Evolutionary conservation across 2,888 invertebrate species (phyloP), one percentile per base, ranked within the genome.

Genomic region (Eilema caniola): DNA sequence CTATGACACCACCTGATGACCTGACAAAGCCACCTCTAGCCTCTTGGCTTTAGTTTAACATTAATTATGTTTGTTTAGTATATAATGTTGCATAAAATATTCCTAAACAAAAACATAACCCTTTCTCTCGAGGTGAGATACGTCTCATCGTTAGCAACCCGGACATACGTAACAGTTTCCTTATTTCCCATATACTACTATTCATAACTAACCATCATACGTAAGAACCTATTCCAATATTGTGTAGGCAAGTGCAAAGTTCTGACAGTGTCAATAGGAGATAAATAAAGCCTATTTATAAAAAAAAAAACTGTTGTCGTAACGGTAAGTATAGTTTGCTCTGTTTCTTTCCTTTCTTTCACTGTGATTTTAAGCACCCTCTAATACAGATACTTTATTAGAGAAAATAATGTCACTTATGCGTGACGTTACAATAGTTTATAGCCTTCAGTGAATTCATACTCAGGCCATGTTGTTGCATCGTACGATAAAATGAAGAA

Each of bases 121-220:
- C 33, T 37, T 57, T 37, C 65, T 31, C 28, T 65, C 7, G 28
- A 33, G 7, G 31, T 57, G 66, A 33, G 66, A 57, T 33, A 25
- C 31, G n/a, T 31, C 33, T 33, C 61, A 66, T 57, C 57, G 24
- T 57, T 57, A 66, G 24, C 33, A 14, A 56, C 57, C 66, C 56
- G 66, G 33, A 56, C 57, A 57, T 66, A 57, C n/a, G 33, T 33
- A 66, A 65, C 20, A 57, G 33, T 11, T 66, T 37, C 37, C 57
- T 66, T 56, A 57, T 66, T 57, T 57, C 0, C 24, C 20, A 37
- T 37, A 57, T 31, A 57, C 53, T 56, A 23, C 31, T 5, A 16
- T 53, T n/a, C 24, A 47, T 25, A 25, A 11, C 24, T 63, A 20
- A 47, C 16, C 16, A 12, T 25, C 24, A 63, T 41, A 63, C 47